phyloP scores from a whole-genome alignment of 2,888 invertebrate species.

The Luperina testacea region DNA sequence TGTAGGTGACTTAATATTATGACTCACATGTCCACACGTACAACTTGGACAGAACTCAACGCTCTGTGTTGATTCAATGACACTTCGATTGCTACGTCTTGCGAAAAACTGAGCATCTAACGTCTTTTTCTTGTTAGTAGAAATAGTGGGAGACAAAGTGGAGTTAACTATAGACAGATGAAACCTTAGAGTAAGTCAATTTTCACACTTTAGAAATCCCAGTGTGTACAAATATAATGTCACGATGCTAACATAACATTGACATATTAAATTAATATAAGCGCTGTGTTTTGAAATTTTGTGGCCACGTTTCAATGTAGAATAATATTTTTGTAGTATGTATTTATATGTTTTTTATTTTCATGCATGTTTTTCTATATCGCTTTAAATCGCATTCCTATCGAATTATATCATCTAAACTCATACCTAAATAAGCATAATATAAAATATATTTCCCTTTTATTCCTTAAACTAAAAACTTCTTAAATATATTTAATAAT shows the following conservation, averaged over 20 bases:
- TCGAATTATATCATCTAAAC: conserved; percentile 52
- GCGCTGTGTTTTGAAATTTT: conserved; percentile 41
- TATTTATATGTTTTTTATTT: conserved; percentile 44
- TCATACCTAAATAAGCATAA: conserved; percentile 45
- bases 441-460: conserved; percentile 31
- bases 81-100: conserved; percentile 30
- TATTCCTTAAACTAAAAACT: conserved; percentile 39
- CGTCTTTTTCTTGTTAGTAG: conserved; percentile 18
- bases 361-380: conserved; percentile 67
- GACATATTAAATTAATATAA: conserved; percentile 21
- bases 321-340: conserved; percentile 53
- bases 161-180: conserved; percentile 26
- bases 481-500: conserved; percentile 30
- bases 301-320: conserved; percentile 40
- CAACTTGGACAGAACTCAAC: conserved; percentile 34
- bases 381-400: conserved; percentile 52
- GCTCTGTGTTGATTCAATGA: conserved; percentile 32
- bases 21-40: conserved; percentile 55
- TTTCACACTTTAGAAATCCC: conserved; percentile 30
- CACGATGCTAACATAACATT: conserved; percentile 3
- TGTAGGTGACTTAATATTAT: conserved; percentile 58
- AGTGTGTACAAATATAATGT: conserved; percentile 21
- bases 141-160: conserved; percentile 24
- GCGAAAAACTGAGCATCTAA: conserved; percentile 23
- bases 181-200: conserved; percentile 31